Percentiles rank a stretch among this genome's conserved stretches.
These are phyloP conservation scores for Mastomys coucha DNA, from an alignment of 2,113 vertebrate genomes.

Conservation along the genomic window DNA sequence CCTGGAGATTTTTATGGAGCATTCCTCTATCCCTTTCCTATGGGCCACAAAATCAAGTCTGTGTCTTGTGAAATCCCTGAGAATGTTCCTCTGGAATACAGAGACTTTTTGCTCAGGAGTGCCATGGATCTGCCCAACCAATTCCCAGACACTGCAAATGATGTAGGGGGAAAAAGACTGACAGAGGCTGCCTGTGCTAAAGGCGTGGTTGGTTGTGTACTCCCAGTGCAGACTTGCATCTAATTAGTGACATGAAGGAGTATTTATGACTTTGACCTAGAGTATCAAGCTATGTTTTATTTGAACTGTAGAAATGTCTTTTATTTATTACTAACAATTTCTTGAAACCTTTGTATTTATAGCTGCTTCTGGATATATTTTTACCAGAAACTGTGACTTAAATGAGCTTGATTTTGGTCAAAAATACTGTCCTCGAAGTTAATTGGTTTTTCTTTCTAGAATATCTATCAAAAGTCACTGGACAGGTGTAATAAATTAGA, in stretches of 20 bases:
- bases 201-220: not conserved
- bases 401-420: not conserved
- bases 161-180: not conserved
- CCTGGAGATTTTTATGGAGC: not conserved
- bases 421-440: not conserved
- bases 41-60: not conserved
- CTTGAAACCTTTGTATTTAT: not conserved
- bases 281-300: not conserved
- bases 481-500: not conserved
- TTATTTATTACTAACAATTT: not conserved
- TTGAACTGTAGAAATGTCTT: not conserved
- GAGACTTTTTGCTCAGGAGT: not conserved
- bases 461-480: not conserved
- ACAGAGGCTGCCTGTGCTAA: rapidly evolving
- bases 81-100: not conserved
- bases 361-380: conserved; percentile 28
- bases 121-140: not conserved
- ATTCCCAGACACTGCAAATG: not conserved
- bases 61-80: not conserved
- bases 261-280: not conserved
- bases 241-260: not conserved
- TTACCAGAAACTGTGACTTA: not conserved
- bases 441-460: conserved; percentile 7
- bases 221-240: not conserved
- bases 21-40: rapidly evolving